Conservation (phyloP, 92 coral and sea anemone species). For the Epizoanthus rinbou region DNA sequence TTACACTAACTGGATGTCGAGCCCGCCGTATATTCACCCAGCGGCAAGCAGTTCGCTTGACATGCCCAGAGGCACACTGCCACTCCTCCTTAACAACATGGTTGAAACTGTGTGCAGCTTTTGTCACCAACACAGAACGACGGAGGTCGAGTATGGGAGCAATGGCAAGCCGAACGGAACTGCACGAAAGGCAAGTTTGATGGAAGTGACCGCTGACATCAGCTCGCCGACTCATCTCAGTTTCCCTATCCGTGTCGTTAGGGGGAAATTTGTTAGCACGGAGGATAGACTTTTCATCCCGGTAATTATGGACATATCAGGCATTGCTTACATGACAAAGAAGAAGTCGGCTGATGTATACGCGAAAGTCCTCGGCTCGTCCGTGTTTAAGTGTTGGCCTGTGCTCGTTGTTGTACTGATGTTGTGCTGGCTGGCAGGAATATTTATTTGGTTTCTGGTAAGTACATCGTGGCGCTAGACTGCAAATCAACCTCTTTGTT, state of each 20-base stretch:
- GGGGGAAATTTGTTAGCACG: not conserved
- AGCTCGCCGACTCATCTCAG: slow-evolving; percentile 53
- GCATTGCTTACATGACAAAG: slow-evolving; percentile 52
- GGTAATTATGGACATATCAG: slow-evolving; percentile 39
- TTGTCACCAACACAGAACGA: slow-evolving; percentile 50
- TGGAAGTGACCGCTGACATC: slow-evolving; percentile 44
- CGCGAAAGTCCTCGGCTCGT: slow-evolving; percentile 61
- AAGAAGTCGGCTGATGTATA: slow-evolving; percentile 53
- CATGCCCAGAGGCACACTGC: slow-evolving; percentile 56
- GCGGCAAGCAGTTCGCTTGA: slow-evolving; percentile 38
- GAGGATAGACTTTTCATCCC: slow-evolving; percentile 47
- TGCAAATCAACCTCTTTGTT: too few species aligned
- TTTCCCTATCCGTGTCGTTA: slow-evolving; percentile 60
- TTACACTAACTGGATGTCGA: slow-evolving; percentile 68
- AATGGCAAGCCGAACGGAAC: slow-evolving; percentile 31
- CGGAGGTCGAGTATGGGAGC: slow-evolving; percentile 31
- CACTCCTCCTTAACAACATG: slow-evolving; percentile 45
- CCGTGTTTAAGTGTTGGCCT: slow-evolving; percentile 68
- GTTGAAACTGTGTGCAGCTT: slow-evolving; percentile 52
- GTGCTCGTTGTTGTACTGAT: slow-evolving; percentile 41
- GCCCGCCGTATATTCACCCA: slow-evolving; percentile 56
- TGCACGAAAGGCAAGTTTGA: slow-evolving; percentile 15
- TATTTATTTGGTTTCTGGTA: slow-evolving; percentile 68
- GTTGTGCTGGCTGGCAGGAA: slow-evolving; percentile 58
- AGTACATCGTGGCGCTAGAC: not conserved